These are phyloP conservation scores for Hermaeophaga mercurialis DNA, from an alignment of 2,888 invertebrate species.

Conservation along the genomic window DNA sequence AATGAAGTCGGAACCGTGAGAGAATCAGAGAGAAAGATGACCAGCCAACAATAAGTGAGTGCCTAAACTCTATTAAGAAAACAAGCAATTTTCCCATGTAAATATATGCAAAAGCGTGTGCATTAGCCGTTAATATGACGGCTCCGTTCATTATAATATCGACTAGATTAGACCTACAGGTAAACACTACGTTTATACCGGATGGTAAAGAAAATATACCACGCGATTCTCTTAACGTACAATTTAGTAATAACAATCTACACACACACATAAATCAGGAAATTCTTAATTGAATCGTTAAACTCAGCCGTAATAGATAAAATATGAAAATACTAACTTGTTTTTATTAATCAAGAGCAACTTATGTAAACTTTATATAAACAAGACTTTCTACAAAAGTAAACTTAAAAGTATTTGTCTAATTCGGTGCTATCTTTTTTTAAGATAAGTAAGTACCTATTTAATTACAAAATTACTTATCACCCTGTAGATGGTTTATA, in stretches of 20 bases:
- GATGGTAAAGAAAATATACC: slow-evolving; percentile 7
- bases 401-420: no score
- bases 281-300: no score
- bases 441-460: no score
- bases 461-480: no score
- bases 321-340: no score
- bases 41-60: slow-evolving; percentile 1
- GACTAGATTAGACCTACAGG: slow-evolving; percentile 28
- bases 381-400: no score
- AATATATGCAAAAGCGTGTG: slow-evolving; percentile 55
- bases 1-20: not conserved
- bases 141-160: slow-evolving; percentile 47
- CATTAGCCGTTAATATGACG: slow-evolving; percentile 54
- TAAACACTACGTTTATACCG: slow-evolving; percentile 30
- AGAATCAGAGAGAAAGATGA: not conserved
- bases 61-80: slow-evolving; percentile 35
- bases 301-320: no score
- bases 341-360: no score
- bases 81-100: slow-evolving; percentile 48
- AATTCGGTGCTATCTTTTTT: no score
- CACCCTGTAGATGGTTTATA: slow-evolving; percentile 17
- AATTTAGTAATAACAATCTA: no score
- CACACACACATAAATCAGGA: no score
- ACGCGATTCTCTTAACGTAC: not conserved
- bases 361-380: no score